Conservation (phyloP, 2,888 invertebrate species). For the Mycogona germanica region DNA sequence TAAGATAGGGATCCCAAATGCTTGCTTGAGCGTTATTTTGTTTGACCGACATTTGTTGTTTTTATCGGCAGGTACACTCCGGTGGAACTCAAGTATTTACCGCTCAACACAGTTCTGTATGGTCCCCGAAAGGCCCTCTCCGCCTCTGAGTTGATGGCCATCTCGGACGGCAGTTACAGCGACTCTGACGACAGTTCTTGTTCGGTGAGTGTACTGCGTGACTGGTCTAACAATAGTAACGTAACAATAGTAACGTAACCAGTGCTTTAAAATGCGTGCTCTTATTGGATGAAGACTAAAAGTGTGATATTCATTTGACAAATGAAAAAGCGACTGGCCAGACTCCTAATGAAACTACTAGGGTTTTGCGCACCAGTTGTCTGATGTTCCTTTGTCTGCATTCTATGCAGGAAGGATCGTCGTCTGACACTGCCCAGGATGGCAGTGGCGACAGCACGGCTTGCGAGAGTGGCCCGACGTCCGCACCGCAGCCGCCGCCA, state of each 20-base stretch:
- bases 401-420: conserved; percentile 19
- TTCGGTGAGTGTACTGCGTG: conserved; percentile 27
- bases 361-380: too few species aligned
- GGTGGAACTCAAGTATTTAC: conserved; percentile 79
- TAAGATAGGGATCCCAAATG: too few species aligned
- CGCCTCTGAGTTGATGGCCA: conserved; percentile 26
- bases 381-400: background rate
- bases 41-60: too few species aligned
- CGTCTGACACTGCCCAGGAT: conserved; percentile 23
- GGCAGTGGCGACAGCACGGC: conserved; percentile 23
- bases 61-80: conserved; percentile 49
- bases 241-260: too few species aligned
- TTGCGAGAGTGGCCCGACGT: background rate
- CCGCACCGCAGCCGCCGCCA: conserved; percentile 1
- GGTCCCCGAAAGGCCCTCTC: conserved; percentile 33
- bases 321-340: too few species aligned
- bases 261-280: too few species aligned
- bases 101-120: conserved; percentile 76
- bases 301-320: too few species aligned
- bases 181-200: conserved; percentile 40
- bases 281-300: too few species aligned
- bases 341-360: too few species aligned
- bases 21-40: background rate
- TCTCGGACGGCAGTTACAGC: conserved; percentile 43
- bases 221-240: too few species aligned